These are phyloP conservation scores for Synaphobranchus kaupii DNA, from an alignment of 2,797 vertebrate species.

Conservation along the genomic window DNA sequence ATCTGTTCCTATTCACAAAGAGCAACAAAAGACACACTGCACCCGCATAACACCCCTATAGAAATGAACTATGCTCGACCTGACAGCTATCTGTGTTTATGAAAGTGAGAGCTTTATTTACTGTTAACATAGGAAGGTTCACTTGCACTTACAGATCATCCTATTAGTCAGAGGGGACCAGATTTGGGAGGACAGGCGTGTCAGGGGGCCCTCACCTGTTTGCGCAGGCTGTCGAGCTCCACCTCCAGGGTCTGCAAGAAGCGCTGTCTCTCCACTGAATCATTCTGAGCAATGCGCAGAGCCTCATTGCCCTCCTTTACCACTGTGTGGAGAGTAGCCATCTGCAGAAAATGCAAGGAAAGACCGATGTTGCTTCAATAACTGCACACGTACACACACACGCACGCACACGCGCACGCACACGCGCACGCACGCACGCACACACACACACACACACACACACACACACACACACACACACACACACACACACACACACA, in stretches of 20 bases:
- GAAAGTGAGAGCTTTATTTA: neutral
- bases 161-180: slow-evolving; percentile 36
- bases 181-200: slow-evolving; percentile 28
- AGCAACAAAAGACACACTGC: neutral
- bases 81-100: neutral
- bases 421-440: slow-evolving; percentile 24
- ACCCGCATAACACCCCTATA: neutral
- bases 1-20: neutral
- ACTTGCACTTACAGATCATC: slow-evolving; percentile 48
- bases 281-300: slow-evolving; percentile 69
- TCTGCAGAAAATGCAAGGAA: slow-evolving; percentile 48
- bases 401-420: neutral
- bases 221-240: slow-evolving; percentile 73
- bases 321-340: slow-evolving; percentile 72
- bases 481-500: slow-evolving; percentile 31
- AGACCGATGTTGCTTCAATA: neutral
- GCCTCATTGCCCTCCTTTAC: slow-evolving; percentile 76
- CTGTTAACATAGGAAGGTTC: slow-evolving; percentile 16
- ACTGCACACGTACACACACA: slow-evolving; percentile 28
- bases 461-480: slow-evolving; percentile 25
- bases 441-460: neutral
- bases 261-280: slow-evolving; percentile 72
- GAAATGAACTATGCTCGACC: neutral
- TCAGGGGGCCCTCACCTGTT: slow-evolving; percentile 64
- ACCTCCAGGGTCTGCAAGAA: slow-evolving; percentile 78